phyloP scores from a whole-genome alignment of 2,113 vertebrate genomes.

The Labeo catla region DNA sequence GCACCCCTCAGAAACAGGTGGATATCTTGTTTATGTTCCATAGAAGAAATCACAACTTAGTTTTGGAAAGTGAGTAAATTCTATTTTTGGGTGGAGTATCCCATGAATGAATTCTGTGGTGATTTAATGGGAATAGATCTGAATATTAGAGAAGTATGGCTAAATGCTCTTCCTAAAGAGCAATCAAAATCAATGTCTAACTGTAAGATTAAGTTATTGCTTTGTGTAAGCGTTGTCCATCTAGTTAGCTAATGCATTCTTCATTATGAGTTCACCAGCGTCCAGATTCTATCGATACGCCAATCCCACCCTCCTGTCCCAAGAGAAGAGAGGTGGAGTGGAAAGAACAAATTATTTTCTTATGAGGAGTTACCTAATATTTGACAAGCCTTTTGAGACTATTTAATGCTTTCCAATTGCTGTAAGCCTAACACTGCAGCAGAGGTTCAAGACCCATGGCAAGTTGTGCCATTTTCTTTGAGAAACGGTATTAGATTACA shows the following conservation, averaged over 20 bases:
- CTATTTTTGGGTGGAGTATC: background rate
- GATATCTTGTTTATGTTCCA: background rate
- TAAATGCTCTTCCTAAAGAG: background rate
- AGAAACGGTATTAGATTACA: constrained; percentile 1
- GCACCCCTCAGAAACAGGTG: too few species aligned
- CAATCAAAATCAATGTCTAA: background rate
- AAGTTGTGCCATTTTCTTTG: background rate
- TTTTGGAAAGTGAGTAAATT: background rate
- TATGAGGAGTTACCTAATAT: constrained; percentile 2
- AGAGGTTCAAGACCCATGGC: background rate
- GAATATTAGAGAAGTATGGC: background rate
- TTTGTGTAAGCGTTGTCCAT: background rate
- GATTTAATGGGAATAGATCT: background rate
- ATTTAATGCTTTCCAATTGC: background rate
- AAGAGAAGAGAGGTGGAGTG: constrained; percentile 11
- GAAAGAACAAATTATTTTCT: background rate
- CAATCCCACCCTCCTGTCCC: constrained; percentile 37
- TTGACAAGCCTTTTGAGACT: background rate
- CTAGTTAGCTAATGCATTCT: constrained; percentile 19
- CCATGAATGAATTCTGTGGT: background rate
- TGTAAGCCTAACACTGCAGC: background rate
- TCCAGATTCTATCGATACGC: background rate
- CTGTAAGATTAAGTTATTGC: background rate
- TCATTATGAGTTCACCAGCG: constrained; percentile 28
- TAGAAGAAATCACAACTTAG: background rate